Evolutionary conservation across 2,797 vertebrate genomes (phyloP), one percentile per base, ranked within the genome.

Genomic region (Spea hammondii): DNA sequence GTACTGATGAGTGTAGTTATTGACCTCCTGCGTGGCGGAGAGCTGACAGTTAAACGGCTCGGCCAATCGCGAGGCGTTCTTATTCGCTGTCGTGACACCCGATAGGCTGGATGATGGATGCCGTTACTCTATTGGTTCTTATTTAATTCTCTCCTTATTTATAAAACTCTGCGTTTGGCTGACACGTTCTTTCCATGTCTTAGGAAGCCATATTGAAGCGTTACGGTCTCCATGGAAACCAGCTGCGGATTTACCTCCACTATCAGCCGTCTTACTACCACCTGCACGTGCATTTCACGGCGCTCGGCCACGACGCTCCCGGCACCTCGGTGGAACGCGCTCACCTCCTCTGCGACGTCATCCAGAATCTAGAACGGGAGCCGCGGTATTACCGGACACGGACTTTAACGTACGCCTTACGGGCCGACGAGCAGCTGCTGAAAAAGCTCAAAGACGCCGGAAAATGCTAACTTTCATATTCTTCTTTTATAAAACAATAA

Each of bases 181-280:
- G 32, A 32, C 32, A 14, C n/a, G 5, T 62, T 17, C 32, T 53
- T 11, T 62, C 9, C 5, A 5, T 5, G 59, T 1, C 6, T 4
- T 74, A 99, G 97, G 95, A 92, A 44, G 91, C 92, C 77, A 86
- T 99, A 82, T 62, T 66, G 70, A 82, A 92, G 88, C 91, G 82
- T 0, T 99, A 93, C 0, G 74, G 84, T 0, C 77, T 97, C 45
- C 81, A 87, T 0, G 85, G 84, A 11, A 90, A 88, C 70, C 93
- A 91, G 69, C 90, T 99, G 76, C 88, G 96, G 0, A 85, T 96
- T 60, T 98, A 95, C 86, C 88, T 99, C 69, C 97, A 99, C 85
- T 99, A 99, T 90, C 96, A 96, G 74, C 97, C 97, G 0, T 98
- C 97, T 46, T 99, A 99, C 86, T 94, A 95, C 83, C 97, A 99